A percentile compares a stretch with the other conserved stretches of the same genome.
Conservation (phyloP, 2,888 invertebrate genomes). For the Diarsia brunnea region DNA sequence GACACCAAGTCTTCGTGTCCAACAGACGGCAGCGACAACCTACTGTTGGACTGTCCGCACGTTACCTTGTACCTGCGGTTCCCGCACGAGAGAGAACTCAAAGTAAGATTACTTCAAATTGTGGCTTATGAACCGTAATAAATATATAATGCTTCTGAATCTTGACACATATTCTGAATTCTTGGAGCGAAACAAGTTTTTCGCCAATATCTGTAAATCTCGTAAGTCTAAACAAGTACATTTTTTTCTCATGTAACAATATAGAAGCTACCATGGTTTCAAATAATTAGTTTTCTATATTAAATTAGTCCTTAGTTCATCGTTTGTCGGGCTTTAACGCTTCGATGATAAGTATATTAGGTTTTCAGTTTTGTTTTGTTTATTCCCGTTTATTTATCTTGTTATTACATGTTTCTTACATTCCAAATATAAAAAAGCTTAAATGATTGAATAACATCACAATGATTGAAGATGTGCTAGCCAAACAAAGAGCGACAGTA, state of each 20-base stretch:
- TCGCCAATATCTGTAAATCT: background rate
- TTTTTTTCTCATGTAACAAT: background rate
- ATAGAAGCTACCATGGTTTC: background rate
- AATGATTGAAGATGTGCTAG: background rate
- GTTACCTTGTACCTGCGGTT: constrained; percentile 93
- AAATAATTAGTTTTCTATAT: background rate
- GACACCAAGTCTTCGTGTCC: constrained; percentile 86
- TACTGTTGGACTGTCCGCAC: constrained; percentile 93
- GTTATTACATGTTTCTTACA: background rate
- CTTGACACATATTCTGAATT: background rate
- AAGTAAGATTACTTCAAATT: constrained; percentile 78
- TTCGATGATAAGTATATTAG: background rate
- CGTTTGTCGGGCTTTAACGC: background rate
- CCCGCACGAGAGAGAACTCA: constrained; percentile 93
- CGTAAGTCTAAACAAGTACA: constrained; percentile 1
- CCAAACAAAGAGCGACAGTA: background rate
- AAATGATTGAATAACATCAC: background rate
- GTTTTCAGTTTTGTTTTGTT: background rate
- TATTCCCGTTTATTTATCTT: background rate
- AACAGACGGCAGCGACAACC: constrained; percentile 91
- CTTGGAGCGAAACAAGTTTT: background rate
- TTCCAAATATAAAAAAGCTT: background rate
- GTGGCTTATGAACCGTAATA: background rate
- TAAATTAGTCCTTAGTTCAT: background rate
- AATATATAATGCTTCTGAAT: background rate